Percentiles rank a stretch among this genome's conserved stretches.
Conservation (phyloP, 2,888 invertebrate species). For the Sceliomorpha sp. region DNA sequence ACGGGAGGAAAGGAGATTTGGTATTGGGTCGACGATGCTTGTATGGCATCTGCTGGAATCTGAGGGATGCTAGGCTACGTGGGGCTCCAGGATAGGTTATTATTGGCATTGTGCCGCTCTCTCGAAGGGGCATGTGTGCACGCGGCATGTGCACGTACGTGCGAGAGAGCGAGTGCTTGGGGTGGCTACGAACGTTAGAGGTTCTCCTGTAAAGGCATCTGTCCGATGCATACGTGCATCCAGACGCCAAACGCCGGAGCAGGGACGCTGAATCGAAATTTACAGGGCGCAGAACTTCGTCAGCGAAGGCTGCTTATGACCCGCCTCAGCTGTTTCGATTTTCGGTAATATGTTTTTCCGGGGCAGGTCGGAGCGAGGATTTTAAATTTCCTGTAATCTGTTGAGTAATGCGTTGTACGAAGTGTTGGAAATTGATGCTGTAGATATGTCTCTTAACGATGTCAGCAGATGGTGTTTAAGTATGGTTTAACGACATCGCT, state of each 20-base stretch:
- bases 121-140: conserved; percentile 57
- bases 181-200: conserved; percentile 65
- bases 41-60: conserved; percentile 77
- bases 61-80: conserved; percentile 66
- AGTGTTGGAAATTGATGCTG: too few relatives aligned
- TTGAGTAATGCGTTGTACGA: too few relatives aligned
- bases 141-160: conserved; percentile 52
- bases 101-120: conserved; percentile 74
- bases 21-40: conserved; percentile 27
- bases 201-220: conserved; percentile 67
- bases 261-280: too few relatives aligned
- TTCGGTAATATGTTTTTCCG: too few relatives aligned
- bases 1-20: conserved; percentile 36
- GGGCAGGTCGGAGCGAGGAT: too few relatives aligned
- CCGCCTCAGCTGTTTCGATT: too few relatives aligned
- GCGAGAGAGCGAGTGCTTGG: conserved; percentile 52
- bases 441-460: too few relatives aligned
- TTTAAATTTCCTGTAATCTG: too few relatives aligned
- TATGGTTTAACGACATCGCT: too few relatives aligned
- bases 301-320: too few relatives aligned
- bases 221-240: conserved; percentile 61
- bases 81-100: conserved; percentile 73
- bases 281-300: too few relatives aligned
- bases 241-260: conserved; percentile 17
- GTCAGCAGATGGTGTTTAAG: too few relatives aligned